phyloP scores from a whole-genome alignment of 2,797 vertebrate species.

The Trichosurus vulpecula region DNA sequence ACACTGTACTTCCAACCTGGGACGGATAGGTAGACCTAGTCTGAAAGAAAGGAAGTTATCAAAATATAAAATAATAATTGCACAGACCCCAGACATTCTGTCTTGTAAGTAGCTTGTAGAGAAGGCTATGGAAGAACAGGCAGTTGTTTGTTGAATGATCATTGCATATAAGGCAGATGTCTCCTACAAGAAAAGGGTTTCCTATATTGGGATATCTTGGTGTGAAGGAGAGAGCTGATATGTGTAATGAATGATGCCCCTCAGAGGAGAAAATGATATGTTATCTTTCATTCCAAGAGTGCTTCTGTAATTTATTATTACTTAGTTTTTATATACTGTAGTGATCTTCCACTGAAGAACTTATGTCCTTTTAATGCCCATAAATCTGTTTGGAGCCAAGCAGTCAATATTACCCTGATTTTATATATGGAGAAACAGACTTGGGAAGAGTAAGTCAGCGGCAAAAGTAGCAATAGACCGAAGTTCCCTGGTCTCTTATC shows the following conservation, averaged over 20 bases:
- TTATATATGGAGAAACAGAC: constrained; percentile 18
- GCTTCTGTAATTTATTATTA: neutral
- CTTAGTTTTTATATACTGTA: neutral
- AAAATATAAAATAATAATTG: neutral
- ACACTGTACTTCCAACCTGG: neutral
- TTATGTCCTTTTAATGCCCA: neutral
- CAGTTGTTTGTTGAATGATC: neutral
- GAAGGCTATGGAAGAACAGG: neutral
- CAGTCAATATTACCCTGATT: neutral
- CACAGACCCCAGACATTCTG: neutral
- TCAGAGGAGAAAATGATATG: neutral
- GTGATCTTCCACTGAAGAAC: neutral
- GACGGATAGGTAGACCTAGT: neutral
- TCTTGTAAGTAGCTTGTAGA: neutral
- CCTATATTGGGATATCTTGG: neutral
- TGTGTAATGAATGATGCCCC: neutral
- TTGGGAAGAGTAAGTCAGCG: neutral
- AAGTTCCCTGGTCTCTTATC: neutral
- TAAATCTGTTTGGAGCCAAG: neutral
- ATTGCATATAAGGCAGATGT: neutral
- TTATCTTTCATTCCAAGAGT: neutral
- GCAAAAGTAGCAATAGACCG: neutral
- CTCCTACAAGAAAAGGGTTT: neutral
- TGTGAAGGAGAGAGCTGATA: neutral
- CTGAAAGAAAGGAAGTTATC: neutral